Percentiles rank a stretch among this genome's conserved stretches.
Evolutionary conservation across 2,888 invertebrate species (phyloP).

Genomic region (Himalopsyche kuldschensis): DNA sequence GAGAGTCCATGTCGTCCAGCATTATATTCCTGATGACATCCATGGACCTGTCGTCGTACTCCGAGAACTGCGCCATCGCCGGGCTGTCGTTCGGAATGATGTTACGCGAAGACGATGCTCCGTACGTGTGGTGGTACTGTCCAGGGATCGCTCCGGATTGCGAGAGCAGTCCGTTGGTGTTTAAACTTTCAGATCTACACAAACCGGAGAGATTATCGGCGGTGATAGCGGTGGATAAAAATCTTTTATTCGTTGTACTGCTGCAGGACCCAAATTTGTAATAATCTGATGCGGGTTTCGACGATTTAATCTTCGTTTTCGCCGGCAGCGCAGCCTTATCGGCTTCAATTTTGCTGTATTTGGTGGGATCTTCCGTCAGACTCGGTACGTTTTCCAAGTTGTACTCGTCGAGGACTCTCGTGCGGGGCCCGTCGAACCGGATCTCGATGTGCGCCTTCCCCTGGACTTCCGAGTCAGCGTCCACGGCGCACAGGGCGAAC

Average conservation of each 20-base stretch:
- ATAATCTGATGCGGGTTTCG: slow-evolving; percentile 42
- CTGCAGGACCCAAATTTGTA: slow-evolving; percentile 55
- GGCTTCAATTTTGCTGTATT: not conserved
- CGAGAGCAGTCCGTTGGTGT: not conserved
- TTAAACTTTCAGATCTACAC: slow-evolving; percentile 57
- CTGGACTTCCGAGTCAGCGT: slow-evolving; percentile 89
- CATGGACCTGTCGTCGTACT: slow-evolving; percentile 45
- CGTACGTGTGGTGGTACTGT: slow-evolving; percentile 19
- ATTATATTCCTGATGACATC: not conserved
- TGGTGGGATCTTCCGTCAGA: not conserved
- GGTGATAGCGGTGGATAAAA: slow-evolving; percentile 46
- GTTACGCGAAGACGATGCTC: slow-evolving; percentile 17
- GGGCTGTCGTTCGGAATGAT: not conserved
- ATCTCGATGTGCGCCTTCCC: slow-evolving; percentile 87
- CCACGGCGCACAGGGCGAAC: slow-evolving; percentile 84
- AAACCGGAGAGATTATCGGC: slow-evolving; percentile 40
- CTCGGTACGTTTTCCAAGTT: not conserved
- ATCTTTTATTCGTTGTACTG: slow-evolving; percentile 55
- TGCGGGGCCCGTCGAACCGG: slow-evolving; percentile 64
- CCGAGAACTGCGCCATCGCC: slow-evolving; percentile 42
- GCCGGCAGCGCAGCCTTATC: not conserved
- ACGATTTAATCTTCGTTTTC: slow-evolving; percentile 48
- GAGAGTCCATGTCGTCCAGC: not conserved
- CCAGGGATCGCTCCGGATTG: not conserved
- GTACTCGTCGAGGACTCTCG: not conserved